These are phyloP conservation scores for Bombylius discolor DNA, from an alignment of 2,888 invertebrate genomes.

Conservation along the genomic window DNA sequence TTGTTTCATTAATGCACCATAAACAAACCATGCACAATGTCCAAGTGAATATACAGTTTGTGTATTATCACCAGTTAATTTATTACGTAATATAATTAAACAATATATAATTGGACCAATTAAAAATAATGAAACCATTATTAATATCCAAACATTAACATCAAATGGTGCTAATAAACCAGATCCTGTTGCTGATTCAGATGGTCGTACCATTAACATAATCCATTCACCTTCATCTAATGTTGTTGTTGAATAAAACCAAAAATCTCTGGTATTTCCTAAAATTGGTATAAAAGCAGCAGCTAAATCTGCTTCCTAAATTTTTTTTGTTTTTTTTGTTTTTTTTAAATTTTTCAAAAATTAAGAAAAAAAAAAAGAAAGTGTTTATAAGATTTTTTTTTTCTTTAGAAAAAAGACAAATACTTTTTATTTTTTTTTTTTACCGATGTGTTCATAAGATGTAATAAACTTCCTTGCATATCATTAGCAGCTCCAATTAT, in stretches of 20 bases:
- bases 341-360: conserved; percentile 1
- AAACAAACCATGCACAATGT: conserved; percentile 76
- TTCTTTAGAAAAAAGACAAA: no score
- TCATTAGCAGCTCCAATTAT: conserved; percentile 42
- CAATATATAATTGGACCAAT: conserved; percentile 69
- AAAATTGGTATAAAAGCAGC: conserved; percentile 64
- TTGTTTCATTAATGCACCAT: conserved; percentile 77
- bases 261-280: conserved; percentile 41
- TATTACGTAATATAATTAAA: conserved; percentile 50
- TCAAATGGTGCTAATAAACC: conserved; percentile 74
- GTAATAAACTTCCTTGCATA: conserved; percentile 47
- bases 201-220: conserved; percentile 66
- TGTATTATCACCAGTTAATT: conserved; percentile 45
- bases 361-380: conserved; percentile 1
- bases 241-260: conserved; percentile 45
- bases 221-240: conserved; percentile 67
- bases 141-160: conserved; percentile 56
- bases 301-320: conserved; percentile 60
- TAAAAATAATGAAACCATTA: conserved; percentile 53
- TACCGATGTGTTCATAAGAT: conserved; percentile 48
- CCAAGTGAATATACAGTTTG: conserved; percentile 48
- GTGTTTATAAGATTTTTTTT: neutral
- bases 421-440: conserved; percentile 19
- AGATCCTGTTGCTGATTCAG: conserved; percentile 68
- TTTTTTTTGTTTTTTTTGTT: conserved; percentile 1